A percentile compares a stretch with the other conserved stretches of the same genome.
These are phyloP conservation scores for Lobophora halterata DNA, from an alignment of 2,888 invertebrate species.

Conservation along the genomic window DNA sequence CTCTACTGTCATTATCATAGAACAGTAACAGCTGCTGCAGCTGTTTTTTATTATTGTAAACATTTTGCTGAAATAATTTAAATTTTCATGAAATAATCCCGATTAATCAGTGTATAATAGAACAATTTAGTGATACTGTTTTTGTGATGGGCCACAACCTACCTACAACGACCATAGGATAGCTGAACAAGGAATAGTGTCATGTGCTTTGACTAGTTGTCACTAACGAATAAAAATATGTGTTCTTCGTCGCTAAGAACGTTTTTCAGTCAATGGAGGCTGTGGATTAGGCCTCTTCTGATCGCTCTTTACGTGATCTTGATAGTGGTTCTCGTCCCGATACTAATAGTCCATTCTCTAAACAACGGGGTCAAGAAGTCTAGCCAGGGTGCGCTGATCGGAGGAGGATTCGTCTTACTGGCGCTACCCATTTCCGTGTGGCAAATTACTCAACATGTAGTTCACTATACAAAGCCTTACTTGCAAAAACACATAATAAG, in stretches of 20 bases:
- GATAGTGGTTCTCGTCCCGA: constrained; percentile 91
- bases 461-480: constrained; percentile 95
- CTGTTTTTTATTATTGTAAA: too few relatives aligned
- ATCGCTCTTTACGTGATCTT: constrained; percentile 89
- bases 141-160: too few relatives aligned
- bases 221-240: constrained; percentile 47
- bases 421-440: constrained; percentile 96
- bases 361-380: constrained; percentile 88
- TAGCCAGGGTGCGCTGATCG: constrained; percentile 91
- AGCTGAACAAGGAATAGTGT: constrained; percentile 25
- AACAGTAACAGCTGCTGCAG: too few relatives aligned
- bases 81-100: too few relatives aligned
- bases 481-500: constrained; percentile 97
- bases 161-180: background rate
- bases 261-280: constrained; percentile 85
- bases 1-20: too few relatives aligned
- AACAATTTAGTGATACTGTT: too few relatives aligned
- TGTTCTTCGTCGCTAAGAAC: constrained; percentile 58
- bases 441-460: constrained; percentile 96
- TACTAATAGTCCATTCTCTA: constrained; percentile 90
- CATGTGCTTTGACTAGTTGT: constrained; percentile 32
- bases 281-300: constrained; percentile 94
- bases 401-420: constrained; percentile 94
- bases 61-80: too few relatives aligned
- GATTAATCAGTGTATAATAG: too few relatives aligned